A percentile compares a stretch with the other conserved stretches of the same genome.
These are phyloP conservation scores for Telmatherina bonti DNA, from an alignment of 2,797 vertebrate species.

Conservation along the genomic window DNA sequence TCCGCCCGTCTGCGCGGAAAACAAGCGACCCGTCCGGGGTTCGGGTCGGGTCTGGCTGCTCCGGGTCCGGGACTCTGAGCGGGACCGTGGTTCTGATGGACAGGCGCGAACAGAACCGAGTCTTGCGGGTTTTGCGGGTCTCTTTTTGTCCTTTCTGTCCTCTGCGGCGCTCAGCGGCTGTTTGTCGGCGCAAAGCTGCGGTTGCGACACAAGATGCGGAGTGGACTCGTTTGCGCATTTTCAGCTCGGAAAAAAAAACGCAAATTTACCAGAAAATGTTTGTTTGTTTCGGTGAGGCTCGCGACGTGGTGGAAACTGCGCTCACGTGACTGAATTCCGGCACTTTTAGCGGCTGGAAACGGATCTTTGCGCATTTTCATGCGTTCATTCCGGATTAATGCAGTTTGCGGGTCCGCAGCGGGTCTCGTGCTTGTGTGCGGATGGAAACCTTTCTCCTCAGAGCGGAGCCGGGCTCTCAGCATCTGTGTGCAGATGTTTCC, in stretches of 20 bases:
- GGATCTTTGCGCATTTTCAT: not conserved
- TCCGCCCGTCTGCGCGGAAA: constrained; percentile 23
- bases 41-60: not conserved
- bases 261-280: no score
- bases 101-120: not conserved
- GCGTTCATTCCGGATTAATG: not conserved
- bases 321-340: constrained; percentile 34
- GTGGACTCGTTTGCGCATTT: constrained; percentile 59
- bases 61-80: not conserved
- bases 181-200: constrained; percentile 71
- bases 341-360: not conserved
- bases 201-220: constrained; percentile 74
- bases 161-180: constrained; percentile 53
- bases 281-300: no score
- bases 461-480: rapidly evolving
- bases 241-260: no score
- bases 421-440: rapidly evolving
- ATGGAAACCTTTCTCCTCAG: rapidly evolving
- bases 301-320: rapidly evolving
- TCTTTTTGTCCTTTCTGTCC: constrained; percentile 36
- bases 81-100: rapidly evolving
- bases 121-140: not conserved
- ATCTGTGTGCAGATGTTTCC: not conserved
- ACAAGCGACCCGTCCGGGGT: not conserved
- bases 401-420: not conserved